A percentile compares a stretch with the other conserved stretches of the same genome.
Conservation (phyloP, 2,888 invertebrate species). For the Meliscaeva auricollis region DNA sequence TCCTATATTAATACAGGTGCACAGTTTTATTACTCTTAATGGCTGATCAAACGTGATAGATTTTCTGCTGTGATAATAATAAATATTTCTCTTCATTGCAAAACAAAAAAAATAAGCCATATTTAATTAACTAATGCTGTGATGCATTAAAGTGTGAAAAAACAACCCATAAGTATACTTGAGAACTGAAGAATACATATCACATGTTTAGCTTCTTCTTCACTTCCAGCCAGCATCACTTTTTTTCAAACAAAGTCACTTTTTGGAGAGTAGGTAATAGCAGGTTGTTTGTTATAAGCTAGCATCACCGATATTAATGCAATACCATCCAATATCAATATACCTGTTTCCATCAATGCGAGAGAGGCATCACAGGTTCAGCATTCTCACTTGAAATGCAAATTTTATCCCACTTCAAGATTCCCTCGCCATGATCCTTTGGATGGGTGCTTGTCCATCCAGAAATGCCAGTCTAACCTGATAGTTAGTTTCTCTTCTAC, state of each 20-base stretch:
- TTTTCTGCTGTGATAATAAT: conserved; percentile 31
- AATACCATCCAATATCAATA: neutral
- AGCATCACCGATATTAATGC: neutral
- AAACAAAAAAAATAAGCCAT: conserved; percentile 26
- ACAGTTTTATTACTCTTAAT: conserved; percentile 42
- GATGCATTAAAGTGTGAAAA: conserved; percentile 72
- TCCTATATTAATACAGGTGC: too few relatives aligned
- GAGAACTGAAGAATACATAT: neutral
- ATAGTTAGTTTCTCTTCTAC: conserved; percentile 16
- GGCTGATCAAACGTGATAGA: conserved; percentile 59
- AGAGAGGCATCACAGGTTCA: too few relatives aligned
- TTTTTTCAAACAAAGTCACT: neutral
- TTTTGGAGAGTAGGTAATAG: neutral
- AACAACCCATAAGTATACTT: conserved; percentile 1
- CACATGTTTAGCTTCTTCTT: neutral
- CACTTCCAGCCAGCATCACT: neutral
- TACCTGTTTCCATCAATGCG: conserved; percentile 27
- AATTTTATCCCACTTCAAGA: conserved; percentile 52
- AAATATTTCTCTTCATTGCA: conserved; percentile 14
- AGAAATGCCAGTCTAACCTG: conserved; percentile 68
- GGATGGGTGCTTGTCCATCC: conserved; percentile 31
- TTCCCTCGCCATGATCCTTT: conserved; percentile 1
- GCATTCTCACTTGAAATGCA: conserved; percentile 38
- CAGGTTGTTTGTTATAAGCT: too few relatives aligned
- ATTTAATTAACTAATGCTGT: conserved; percentile 59